phyloP scores from a whole-genome alignment of 2,113 vertebrate genomes.

The Petroica traversi region DNA sequence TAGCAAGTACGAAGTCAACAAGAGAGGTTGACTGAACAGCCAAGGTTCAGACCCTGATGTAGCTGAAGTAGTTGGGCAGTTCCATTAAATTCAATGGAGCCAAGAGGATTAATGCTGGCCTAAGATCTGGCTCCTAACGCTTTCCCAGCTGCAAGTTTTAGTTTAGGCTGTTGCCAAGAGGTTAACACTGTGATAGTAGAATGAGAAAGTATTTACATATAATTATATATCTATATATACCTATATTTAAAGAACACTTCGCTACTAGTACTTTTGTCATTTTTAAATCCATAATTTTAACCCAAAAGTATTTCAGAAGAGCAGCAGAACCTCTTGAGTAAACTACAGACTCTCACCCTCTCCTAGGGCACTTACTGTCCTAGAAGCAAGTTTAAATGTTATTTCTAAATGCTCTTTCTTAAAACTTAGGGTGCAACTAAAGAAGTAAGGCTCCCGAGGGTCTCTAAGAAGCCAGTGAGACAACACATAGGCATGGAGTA shows the following conservation, averaged over 20 bases:
- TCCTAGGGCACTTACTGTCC: constrained; percentile 68
- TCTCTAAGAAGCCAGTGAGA: constrained; percentile 72
- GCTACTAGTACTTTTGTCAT: constrained; percentile 24
- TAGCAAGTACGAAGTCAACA: constrained; percentile 38
- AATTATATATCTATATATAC: not conserved
- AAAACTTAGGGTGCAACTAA: constrained; percentile 63
- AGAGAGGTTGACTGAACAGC: not conserved
- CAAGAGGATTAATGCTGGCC: not conserved
- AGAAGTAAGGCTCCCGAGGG: constrained; percentile 71
- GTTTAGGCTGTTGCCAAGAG: constrained; percentile 64
- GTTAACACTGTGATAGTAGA: constrained; percentile 74
- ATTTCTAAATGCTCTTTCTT: constrained; percentile 53
- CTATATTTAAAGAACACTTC: constrained; percentile 47
- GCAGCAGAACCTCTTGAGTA: constrained; percentile 67
- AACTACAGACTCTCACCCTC: constrained; percentile 53
- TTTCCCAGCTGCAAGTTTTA: constrained; percentile 45
- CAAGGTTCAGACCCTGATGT: not conserved
- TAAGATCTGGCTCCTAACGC: not conserved
- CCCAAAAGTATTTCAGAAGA: constrained; percentile 61
- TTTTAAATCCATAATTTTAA: constrained; percentile 18
- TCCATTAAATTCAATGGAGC: not conserved
- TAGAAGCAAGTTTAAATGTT: constrained; percentile 67
- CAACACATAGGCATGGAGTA: constrained; percentile 70
- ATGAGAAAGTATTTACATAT: constrained; percentile 48
- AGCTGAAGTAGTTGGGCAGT: not conserved